phyloP scores from a whole-genome alignment of 2,888 invertebrate species.

The Tanypteryx hageni region DNA sequence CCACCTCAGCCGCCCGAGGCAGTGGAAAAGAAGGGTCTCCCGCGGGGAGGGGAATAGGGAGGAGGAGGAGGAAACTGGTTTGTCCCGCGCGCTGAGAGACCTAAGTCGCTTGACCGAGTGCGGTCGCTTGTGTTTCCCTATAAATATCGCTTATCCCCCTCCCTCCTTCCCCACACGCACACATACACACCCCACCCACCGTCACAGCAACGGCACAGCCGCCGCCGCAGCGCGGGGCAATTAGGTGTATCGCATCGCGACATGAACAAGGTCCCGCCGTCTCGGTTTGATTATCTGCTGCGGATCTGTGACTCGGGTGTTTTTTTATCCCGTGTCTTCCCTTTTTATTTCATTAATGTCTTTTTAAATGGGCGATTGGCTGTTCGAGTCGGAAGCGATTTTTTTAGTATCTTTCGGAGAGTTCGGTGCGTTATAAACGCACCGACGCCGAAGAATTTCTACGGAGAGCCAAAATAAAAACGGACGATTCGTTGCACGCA shows the following conservation, averaged over 20 bases:
- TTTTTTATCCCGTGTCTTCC: not conserved
- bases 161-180: not conserved
- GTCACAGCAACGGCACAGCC: too few relatives aligned
- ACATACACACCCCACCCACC: not conserved
- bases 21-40: not conserved
- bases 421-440: not conserved
- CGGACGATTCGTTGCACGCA: too few relatives aligned
- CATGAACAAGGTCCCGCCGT: conserved; percentile 6
- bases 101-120: conserved; percentile 2
- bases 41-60: not conserved
- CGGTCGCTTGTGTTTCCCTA: conserved; percentile 21
- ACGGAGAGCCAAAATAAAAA: too few relatives aligned
- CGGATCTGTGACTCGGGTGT: conserved; percentile 13
- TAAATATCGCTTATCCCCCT: not conserved
- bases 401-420: not conserved
- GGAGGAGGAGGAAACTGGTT: not conserved
- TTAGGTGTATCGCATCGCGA: conserved; percentile 25
- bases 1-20: not conserved
- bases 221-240: conserved; percentile 1
- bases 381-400: not conserved
- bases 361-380: not conserved
- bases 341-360: not conserved
- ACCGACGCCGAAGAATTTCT: not conserved
- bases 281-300: conserved; percentile 12
- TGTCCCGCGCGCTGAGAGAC: not conserved